These are phyloP conservation scores for Microcebus jonahi DNA, from an alignment of 2,113 vertebrate genomes.

Conservation along the genomic window DNA sequence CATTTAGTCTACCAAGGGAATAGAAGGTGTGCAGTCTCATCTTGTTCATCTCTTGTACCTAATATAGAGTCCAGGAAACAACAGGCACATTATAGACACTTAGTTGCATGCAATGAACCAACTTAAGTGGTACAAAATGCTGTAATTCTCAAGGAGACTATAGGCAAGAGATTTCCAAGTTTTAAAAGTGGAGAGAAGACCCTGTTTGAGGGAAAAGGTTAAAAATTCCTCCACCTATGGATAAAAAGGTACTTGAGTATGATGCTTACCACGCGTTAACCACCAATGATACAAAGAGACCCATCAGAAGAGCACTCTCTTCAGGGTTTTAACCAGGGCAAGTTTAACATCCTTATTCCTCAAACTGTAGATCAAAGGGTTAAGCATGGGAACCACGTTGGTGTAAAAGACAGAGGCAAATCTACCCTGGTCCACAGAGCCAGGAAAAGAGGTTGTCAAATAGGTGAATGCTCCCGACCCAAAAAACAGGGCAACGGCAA, in stretches of 20 bases:
- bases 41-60: not conserved
- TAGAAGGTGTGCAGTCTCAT: not conserved
- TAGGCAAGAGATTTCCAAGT: not conserved
- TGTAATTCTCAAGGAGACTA: not conserved
- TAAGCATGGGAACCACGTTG: slow-evolving; percentile 64
- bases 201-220: not conserved
- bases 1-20: not conserved
- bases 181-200: not conserved
- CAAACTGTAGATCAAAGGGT: slow-evolving; percentile 71
- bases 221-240: not conserved
- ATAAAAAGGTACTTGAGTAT: not conserved
- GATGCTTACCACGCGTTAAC: not conserved
- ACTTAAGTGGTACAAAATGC: not conserved
- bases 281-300: not conserved
- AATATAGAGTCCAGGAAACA: not conserved
- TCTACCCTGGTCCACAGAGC: not conserved
- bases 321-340: slow-evolving; percentile 60
- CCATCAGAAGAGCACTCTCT: not conserved
- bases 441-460: slow-evolving; percentile 12
- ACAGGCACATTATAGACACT: not conserved
- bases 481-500: slow-evolving; percentile 63
- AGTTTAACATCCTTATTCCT: slow-evolving; percentile 70
- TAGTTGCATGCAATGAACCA: not conserved
- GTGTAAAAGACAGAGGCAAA: slow-evolving; percentile 69
- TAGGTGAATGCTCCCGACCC: slow-evolving; percentile 69